A percentile compares a stretch with the other conserved stretches of the same genome.
Evolutionary conservation across 2,797 vertebrate genomes (phyloP).

Genomic region (Labeo calbasu): DNA sequence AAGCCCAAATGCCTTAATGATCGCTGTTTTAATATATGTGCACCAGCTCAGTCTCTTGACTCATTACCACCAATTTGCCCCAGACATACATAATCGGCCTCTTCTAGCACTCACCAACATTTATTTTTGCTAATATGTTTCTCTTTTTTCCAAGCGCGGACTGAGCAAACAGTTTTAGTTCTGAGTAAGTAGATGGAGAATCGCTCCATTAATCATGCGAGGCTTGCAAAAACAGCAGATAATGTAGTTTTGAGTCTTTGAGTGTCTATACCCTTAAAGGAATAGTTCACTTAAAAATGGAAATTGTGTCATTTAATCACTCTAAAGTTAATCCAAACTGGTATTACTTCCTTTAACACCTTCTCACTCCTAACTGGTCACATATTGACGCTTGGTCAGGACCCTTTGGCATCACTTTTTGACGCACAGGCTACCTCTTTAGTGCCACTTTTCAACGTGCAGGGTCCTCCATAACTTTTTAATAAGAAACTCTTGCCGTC

Average conservation of each 20-base stretch:
- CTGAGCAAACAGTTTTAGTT: slow-evolving; percentile 95
- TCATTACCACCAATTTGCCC: slow-evolving; percentile 99
- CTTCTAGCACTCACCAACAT: slow-evolving; percentile 93
- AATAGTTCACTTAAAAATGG: background rate
- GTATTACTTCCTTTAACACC: background rate
- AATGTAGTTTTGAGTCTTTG: background rate
- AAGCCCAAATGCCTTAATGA: slow-evolving; percentile 99
- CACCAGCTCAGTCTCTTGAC: slow-evolving; percentile 98
- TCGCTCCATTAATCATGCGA: slow-evolving; percentile 82
- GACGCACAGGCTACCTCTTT: too few relatives aligned
- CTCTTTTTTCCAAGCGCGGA: slow-evolving; percentile 81
- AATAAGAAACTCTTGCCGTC: too few relatives aligned
- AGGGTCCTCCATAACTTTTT: too few relatives aligned
- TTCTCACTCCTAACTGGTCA: too few relatives aligned
- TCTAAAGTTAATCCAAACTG: background rate
- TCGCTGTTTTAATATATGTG: slow-evolving; percentile 99
- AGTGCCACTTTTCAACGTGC: too few relatives aligned
- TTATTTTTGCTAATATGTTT: slow-evolving; percentile 98
- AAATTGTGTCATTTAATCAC: background rate
- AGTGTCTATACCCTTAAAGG: background rate
- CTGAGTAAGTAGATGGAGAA: slow-evolving; percentile 88
- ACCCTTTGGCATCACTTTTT: too few relatives aligned
- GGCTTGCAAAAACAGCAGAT: slow-evolving; percentile 62
- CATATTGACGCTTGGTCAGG: too few relatives aligned
- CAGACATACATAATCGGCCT: slow-evolving; percentile 97